Evolutionary conservation across 64 coral and sea anemone genomes (phyloP), one percentile per base, ranked within the genome.

Genomic region (Montipora cactus): DNA sequence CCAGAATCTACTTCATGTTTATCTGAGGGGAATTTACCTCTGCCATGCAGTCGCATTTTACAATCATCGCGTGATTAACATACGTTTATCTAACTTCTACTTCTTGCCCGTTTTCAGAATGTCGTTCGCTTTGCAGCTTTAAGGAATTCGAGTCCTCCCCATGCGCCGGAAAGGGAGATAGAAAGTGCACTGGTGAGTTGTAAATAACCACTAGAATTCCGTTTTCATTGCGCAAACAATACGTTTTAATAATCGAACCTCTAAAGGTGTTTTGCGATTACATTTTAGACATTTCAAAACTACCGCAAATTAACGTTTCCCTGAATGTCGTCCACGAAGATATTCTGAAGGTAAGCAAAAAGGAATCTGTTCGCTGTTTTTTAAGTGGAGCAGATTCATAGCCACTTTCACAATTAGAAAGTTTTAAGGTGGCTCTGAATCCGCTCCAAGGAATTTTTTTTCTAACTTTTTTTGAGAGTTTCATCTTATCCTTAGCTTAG

Each of bases 91-190:
- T 67, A 23, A 15, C 0, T 89, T 89, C 4, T 88, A 14, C 46
- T 9, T 59, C 10, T 15, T 16, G 28, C 37, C 37, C 37, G 2
- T 75, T 57, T 50, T 78, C 64, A 96, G 95, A 78, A 46, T 96
- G 95, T 84, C 77, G 91, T 59, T 74, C 87, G 5, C 91, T n/a
- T 4, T 96, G 95, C 15, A 93, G 87, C 74, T 96, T 93, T 76
- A 77, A 96, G 8, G 87, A 96, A 74, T 96, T 96, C 44, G 95
- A 96, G 70, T 93, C 95, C 16, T 84, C 80, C 5, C 87, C 91
- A 21, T 96, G 95, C 59, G 91, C 74, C 0, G 95, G 95, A 28
- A 93, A 78, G 11, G 66, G 87, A 18, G 91, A 96, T 53, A 90
- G 95, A 53, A 90, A 93, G 9, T 96, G 95, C 47, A 93, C 91